These are phyloP conservation scores for Anabacerthia variegaticeps DNA, from an alignment of 2,797 vertebrate genomes.

Conservation along the genomic window DNA sequence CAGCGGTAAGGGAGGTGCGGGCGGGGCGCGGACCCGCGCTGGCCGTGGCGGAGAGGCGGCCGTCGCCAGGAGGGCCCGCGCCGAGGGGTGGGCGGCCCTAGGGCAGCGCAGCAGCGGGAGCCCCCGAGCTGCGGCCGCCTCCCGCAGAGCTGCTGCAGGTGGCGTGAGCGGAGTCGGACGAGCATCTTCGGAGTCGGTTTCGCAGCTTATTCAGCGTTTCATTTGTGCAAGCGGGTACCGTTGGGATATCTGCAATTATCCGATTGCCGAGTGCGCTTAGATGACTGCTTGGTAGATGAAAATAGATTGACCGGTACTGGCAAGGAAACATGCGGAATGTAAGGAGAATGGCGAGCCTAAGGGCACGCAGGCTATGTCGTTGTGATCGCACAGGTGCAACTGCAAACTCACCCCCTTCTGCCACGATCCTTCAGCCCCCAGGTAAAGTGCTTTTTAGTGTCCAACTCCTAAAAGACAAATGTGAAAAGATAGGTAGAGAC, in stretches of 20 bases:
- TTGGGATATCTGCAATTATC: neutral
- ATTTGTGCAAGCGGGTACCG: fast-evolving
- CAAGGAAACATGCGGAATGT: fast-evolving
- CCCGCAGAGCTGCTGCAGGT: neutral
- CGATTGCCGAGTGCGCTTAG: neutral
- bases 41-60: neutral
- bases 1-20: conserved; percentile 26
- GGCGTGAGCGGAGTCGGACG: neutral
- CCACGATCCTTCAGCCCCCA: fast-evolving
- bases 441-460: too few species aligned
- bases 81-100: neutral
- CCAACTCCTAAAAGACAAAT: neutral
- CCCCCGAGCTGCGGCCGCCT: neutral
- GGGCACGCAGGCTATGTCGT: fast-evolving
- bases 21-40: neutral
- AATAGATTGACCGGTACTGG: fast-evolving
- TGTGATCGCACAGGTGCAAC: neutral
- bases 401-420: neutral
- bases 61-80: neutral
- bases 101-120: neutral
- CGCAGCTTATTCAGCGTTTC: neutral
- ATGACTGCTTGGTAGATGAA: too few species aligned
- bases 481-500: too few species aligned
- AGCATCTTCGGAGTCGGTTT: neutral
- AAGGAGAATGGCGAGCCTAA: neutral